These are phyloP conservation scores for Dicyrtoma fusca DNA, from an alignment of 2,888 invertebrate genomes.

Conservation along the genomic window DNA sequence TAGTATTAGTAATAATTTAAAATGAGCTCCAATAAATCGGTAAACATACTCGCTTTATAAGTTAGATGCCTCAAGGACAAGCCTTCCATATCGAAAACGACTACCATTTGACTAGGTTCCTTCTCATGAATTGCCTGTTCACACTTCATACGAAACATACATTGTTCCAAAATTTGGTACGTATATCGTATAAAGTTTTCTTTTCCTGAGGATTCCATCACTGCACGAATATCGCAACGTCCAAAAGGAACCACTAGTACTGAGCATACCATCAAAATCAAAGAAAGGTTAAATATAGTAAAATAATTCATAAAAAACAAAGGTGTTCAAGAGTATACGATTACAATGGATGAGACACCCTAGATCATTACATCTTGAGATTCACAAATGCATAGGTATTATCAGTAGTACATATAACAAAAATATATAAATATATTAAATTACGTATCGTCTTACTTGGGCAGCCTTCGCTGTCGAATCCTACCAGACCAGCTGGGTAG, in stretches of 20 bases:
- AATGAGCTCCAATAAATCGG: neutral
- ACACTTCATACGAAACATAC: constrained; percentile 10
- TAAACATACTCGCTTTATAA: neutral
- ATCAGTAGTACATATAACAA: too few species aligned
- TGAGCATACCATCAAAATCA: constrained; percentile 2
- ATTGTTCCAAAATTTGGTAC: constrained; percentile 20
- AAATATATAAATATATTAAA: too few species aligned
- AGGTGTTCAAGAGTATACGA: neutral
- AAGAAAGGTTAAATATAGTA: neutral
- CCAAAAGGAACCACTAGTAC: constrained; percentile 46
- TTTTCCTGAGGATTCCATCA: constrained; percentile 41
- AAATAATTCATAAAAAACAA: neutral
- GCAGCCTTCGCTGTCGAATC: constrained; percentile 47
- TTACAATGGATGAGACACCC: neutral
- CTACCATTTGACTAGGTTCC: constrained; percentile 30
- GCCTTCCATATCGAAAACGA: constrained; percentile 34
- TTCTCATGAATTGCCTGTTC: neutral
- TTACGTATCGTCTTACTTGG: constrained; percentile 34
- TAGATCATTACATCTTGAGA: too few species aligned
- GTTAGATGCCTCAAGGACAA: constrained; percentile 33
- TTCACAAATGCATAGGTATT: too few species aligned
- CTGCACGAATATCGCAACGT: constrained; percentile 44
- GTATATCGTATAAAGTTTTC: constrained; percentile 39
- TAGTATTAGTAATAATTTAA: too few species aligned
- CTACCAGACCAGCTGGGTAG: constrained; percentile 30